These are phyloP conservation scores for Corella eumyota DNA, from an alignment of 23 tunicate species.

Conservation along the genomic window DNA sequence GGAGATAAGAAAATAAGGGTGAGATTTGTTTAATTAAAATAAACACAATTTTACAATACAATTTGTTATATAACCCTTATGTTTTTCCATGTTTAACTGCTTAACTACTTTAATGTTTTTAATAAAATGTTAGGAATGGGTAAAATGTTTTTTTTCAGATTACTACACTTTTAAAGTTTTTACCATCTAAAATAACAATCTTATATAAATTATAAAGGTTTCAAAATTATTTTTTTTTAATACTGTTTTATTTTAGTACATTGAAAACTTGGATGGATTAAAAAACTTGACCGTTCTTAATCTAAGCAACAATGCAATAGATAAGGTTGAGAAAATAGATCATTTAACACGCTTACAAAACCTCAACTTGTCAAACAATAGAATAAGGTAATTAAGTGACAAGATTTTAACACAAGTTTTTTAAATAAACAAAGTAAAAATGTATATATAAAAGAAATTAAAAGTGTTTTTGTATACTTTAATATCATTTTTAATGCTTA, in stretches of 20 bases:
- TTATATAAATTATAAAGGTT: neutral
- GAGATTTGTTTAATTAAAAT: too few species aligned
- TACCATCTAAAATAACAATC: too few species aligned
- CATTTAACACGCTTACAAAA: slow-evolving; percentile 48
- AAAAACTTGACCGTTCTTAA: slow-evolving; percentile 44
- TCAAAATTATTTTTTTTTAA: neutral
- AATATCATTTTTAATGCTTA: too few species aligned
- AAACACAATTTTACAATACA: too few species aligned
- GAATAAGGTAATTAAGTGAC: slow-evolving; percentile 30
- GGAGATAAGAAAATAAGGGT: slow-evolving; percentile 90
- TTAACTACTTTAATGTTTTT: neutral
- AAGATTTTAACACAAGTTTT: too few species aligned
- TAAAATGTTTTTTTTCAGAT: too few species aligned
- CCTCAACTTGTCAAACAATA: slow-evolving; percentile 54
- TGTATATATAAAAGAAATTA: too few species aligned
- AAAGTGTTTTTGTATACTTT: too few species aligned
- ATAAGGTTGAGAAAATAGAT: slow-evolving; percentile 66
- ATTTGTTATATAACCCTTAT: neutral
- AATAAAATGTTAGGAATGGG: too few species aligned
- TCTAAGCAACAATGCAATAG: slow-evolving; percentile 55
- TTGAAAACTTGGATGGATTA: slow-evolving; percentile 83
- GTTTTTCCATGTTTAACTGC: neutral
- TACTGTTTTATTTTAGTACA: slow-evolving; percentile 47
- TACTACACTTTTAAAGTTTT: too few species aligned
- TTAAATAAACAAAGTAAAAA: too few species aligned